These are phyloP conservation scores for Ptychadena robeensis DNA, from an alignment of 2,797 vertebrate species.

Conservation along the genomic window DNA sequence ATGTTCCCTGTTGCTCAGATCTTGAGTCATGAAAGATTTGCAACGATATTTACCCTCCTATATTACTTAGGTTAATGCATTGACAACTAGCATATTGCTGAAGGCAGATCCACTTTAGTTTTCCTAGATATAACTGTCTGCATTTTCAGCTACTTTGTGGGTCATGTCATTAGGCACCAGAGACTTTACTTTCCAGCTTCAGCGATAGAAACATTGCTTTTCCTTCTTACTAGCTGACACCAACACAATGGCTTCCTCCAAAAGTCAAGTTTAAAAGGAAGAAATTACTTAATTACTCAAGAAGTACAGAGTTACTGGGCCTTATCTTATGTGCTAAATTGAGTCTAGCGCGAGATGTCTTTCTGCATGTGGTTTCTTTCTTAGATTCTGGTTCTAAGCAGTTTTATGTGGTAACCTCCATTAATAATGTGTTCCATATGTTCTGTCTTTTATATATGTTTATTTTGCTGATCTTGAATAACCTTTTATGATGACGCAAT, in stretches of 20 bases:
- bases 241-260: not conserved
- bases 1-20: too few species aligned
- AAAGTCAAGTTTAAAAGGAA: not conserved
- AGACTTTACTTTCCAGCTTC: not conserved
- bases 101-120: not conserved
- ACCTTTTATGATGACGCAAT: not conserved
- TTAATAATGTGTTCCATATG: constrained; percentile 33
- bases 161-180: not conserved
- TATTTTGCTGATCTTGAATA: constrained; percentile 21
- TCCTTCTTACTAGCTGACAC: not conserved
- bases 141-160: not conserved
- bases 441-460: constrained; percentile 23
- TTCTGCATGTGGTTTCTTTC: constrained; percentile 4
- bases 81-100: not conserved
- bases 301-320: not conserved
- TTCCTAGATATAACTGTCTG: not conserved
- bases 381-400: not conserved
- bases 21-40: too few species aligned
- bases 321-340: constrained; percentile 4
- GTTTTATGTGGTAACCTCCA: not conserved
- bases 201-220: not conserved
- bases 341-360: constrained; percentile 8
- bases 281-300: not conserved
- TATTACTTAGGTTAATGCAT: too few species aligned
- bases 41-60: too few species aligned